phyloP scores from a whole-genome alignment of 2,113 vertebrate species.

The Rutilus rutilus region DNA sequence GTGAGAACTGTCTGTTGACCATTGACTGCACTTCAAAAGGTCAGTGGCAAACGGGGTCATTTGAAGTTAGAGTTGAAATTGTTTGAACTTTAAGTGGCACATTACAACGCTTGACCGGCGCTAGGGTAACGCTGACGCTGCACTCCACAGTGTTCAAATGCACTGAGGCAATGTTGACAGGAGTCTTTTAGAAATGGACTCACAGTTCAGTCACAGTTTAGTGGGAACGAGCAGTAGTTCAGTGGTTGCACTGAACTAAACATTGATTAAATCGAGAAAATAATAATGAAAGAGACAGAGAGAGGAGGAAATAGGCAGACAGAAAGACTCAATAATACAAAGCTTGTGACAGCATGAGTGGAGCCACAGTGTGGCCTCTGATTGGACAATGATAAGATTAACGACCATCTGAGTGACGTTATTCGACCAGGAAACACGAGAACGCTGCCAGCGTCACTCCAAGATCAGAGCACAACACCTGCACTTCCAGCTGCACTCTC shows the following conservation, averaged over 20 bases:
- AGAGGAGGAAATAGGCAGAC: conserved; percentile 4
- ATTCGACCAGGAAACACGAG: conserved; percentile 38
- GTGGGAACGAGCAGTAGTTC: background rate
- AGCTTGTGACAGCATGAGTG: conserved; percentile 40
- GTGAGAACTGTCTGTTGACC: background rate
- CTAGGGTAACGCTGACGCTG: background rate
- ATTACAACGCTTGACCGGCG: background rate
- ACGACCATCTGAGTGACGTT: conserved; percentile 42
- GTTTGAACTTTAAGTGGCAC: conserved; percentile 16
- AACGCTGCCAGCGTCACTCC: conserved; percentile 1
- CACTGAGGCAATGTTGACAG: background rate
- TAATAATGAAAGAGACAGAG: conserved; percentile 13
- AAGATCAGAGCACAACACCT: conserved; percentile 43
- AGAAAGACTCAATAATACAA: conserved; percentile 47
- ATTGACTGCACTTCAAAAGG: conserved; percentile 25
- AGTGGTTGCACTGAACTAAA: background rate
- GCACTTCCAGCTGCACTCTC: conserved; percentile 44
- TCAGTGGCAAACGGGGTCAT: conserved; percentile 7
- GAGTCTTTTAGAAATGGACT: conserved; percentile 5
- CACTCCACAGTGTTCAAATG: background rate
- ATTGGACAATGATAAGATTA: conserved; percentile 57
- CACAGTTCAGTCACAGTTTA: background rate
- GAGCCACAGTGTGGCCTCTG: conserved; percentile 41
- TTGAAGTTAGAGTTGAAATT: conserved; percentile 16
- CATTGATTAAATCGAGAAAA: conserved; percentile 12